Conservation (phyloP, 1,140 invertebrate genomes). For the Daktulosphaira vitifoliae region DNA sequence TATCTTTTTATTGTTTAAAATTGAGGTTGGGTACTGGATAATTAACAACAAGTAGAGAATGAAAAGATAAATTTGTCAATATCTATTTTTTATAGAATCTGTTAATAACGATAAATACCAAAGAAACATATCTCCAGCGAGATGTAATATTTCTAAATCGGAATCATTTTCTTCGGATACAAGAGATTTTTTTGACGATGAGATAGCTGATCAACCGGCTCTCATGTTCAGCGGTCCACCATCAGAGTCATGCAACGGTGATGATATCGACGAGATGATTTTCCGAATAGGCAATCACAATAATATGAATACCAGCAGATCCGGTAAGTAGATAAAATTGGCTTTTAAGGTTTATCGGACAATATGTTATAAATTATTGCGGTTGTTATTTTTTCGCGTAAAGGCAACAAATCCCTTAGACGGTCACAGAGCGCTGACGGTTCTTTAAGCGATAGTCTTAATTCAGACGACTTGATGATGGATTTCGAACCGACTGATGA, state of each 20-base stretch:
- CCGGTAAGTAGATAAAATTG: no score
- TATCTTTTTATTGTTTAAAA: no score
- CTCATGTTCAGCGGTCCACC: constrained; percentile 55
- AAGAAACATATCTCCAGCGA: constrained; percentile 50
- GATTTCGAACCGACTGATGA: constrained; percentile 4
- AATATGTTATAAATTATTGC: no score
- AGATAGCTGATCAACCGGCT: constrained; percentile 81
- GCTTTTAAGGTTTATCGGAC: no score
- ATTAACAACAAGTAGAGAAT: no score
- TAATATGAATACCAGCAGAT: background rate
- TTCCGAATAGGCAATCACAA: constrained; percentile 3
- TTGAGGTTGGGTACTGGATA: no score
- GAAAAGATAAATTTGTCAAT: no score
- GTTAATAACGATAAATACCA: constrained; percentile 2
- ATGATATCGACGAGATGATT: constrained; percentile 11
- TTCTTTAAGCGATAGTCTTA: constrained; percentile 17
- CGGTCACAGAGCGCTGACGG: constrained; percentile 20
- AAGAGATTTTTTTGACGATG: constrained; percentile 71
- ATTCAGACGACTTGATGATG: constrained; percentile 25
- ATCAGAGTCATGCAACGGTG: constrained; percentile 19
- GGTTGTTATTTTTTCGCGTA: no score
- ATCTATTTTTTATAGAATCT: constrained; percentile 6
- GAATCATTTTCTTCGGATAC: constrained; percentile 59
- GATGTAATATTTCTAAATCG: constrained; percentile 67
- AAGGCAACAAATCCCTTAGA: constrained; percentile 8